A percentile compares a stretch with the other conserved stretches of the same genome.
These are phyloP conservation scores for Atethmia centrago DNA, from an alignment of 2,888 invertebrate species.

Conservation along the genomic window DNA sequence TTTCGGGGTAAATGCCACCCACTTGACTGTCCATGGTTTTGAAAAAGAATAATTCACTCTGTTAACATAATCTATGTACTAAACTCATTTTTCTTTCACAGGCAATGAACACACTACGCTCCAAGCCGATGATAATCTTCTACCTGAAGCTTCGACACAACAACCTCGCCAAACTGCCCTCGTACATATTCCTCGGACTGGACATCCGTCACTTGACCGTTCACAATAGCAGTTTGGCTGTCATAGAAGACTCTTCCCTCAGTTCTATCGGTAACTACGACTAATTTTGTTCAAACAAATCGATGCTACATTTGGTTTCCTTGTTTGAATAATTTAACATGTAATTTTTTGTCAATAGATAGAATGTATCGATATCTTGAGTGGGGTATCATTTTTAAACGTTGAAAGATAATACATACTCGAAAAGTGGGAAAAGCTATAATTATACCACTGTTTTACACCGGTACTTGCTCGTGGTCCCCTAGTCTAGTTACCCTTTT, in stretches of 20 bases:
- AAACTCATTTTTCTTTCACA: conserved; percentile 69
- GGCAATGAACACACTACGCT: conserved; percentile 95
- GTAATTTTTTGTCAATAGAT: neutral
- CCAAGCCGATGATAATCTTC: conserved; percentile 95
- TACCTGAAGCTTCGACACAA: conserved; percentile 97
- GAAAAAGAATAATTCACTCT: neutral
- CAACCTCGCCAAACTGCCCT: conserved; percentile 95
- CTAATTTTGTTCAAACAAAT: conserved; percentile 17
- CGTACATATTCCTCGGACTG: conserved; percentile 96
- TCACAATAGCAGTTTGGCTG: conserved; percentile 96
- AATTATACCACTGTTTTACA: neutral
- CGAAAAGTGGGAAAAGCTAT: neutral
- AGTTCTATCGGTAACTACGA: conserved; percentile 94
- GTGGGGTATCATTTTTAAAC: neutral
- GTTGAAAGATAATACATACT: neutral
- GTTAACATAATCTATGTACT: neutral
- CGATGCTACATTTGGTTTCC: neutral
- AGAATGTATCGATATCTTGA: neutral
- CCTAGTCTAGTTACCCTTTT: too few relatives aligned
- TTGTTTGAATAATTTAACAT: neutral
- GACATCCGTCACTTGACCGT: conserved; percentile 97
- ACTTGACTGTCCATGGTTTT: neutral
- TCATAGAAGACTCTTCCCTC: conserved; percentile 96
- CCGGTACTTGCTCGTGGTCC: too few relatives aligned
- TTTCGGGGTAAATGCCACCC: neutral